Percentiles rank a stretch among this genome's conserved stretches.
Evolutionary conservation across 2,113 vertebrate genomes (phyloP).

Genomic region (Calidris pugnax): DNA sequence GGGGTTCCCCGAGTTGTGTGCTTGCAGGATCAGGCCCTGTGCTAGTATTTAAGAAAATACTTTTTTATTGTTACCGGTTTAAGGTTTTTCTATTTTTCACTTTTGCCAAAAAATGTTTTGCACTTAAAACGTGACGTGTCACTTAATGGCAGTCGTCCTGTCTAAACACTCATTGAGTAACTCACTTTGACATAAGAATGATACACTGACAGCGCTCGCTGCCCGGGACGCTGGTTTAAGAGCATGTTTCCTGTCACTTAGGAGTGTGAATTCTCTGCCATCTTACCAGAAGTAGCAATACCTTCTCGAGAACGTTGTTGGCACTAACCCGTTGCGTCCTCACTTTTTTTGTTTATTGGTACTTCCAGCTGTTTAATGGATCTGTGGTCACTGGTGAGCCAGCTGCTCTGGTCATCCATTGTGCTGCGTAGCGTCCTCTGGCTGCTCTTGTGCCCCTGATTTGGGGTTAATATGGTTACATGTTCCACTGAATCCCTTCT

Average conservation of each 20-base stretch:
- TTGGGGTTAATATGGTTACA: background rate
- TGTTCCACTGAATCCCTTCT: background rate
- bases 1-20: background rate
- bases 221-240: background rate
- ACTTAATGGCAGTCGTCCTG: constrained; percentile 34
- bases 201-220: background rate
- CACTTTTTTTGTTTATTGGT: background rate
- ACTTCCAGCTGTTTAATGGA: background rate
- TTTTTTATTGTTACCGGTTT: constrained; percentile 79
- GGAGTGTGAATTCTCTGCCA: background rate
- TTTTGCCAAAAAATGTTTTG: constrained; percentile 84
- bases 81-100: constrained; percentile 90
- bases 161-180: background rate
- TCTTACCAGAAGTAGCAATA: constrained; percentile 10
- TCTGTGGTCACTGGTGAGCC: background rate
- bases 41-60: constrained; percentile 58
- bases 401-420: background rate
- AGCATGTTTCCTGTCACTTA: background rate
- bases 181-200: background rate
- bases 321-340: background rate
- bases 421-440: background rate
- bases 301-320: background rate
- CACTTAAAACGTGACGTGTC: constrained; percentile 70
- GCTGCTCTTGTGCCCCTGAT: background rate
- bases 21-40: constrained; percentile 61